Conservation (phyloP, 2,797 vertebrate species). For the Diplodus sargus region DNA sequence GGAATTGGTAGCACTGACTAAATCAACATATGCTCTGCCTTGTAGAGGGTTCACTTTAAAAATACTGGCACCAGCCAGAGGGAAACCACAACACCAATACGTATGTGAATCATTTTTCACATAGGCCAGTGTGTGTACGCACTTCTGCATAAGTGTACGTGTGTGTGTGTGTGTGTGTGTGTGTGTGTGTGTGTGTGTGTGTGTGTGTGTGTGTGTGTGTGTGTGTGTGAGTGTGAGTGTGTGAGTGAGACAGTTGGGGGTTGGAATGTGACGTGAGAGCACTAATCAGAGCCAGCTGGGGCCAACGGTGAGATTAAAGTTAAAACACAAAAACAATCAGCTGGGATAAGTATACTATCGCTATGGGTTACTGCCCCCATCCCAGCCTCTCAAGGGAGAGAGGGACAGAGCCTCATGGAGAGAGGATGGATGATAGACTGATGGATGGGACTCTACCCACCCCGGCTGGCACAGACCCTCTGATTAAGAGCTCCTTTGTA, state of each 20-base stretch:
- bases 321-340: constrained; percentile 87
- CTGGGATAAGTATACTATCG: constrained; percentile 85
- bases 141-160: constrained; percentile 16
- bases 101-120: constrained; percentile 17
- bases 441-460: constrained; percentile 72
- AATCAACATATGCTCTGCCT: background rate
- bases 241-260: constrained; percentile 43
- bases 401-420: constrained; percentile 57
- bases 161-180: constrained; percentile 13
- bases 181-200: constrained; percentile 1
- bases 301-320: constrained; percentile 85
- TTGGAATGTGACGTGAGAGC: constrained; percentile 79
- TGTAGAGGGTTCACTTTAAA: background rate
- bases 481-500: constrained; percentile 81
- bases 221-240: background rate
- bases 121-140: constrained; percentile 29
- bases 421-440: constrained; percentile 35
- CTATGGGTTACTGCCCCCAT: constrained; percentile 85
- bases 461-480: constrained; percentile 70
- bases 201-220: background rate
- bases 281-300: constrained; percentile 90
- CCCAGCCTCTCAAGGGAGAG: constrained; percentile 78
- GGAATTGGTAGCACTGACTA: background rate
- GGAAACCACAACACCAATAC: background rate
- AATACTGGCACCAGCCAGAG: background rate